A percentile compares a stretch with the other conserved stretches of the same genome.
These are phyloP conservation scores for Caenorhabditis virilis DNA, from an alignment of 2,888 invertebrate genomes.

Conservation along the genomic window DNA sequence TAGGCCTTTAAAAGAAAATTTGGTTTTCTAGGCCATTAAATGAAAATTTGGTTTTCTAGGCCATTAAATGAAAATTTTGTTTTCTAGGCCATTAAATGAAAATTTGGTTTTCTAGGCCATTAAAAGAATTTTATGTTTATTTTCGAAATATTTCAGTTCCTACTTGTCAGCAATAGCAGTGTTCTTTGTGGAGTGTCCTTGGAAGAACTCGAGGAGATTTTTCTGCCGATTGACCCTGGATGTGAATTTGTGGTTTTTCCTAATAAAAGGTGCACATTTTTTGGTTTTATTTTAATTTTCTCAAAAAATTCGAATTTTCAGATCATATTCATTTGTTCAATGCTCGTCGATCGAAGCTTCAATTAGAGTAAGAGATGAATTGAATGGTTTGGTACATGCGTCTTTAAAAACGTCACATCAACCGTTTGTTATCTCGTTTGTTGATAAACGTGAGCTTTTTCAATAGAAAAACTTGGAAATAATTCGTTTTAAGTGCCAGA, in stretches of 20 bases:
- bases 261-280: constrained; percentile 36
- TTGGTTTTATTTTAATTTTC: background rate
- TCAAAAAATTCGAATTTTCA: constrained; percentile 5
- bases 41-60: too few species aligned
- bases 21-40: too few species aligned
- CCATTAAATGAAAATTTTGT: background rate
- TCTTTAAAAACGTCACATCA: constrained; percentile 43
- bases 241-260: constrained; percentile 53
- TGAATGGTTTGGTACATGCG: constrained; percentile 45
- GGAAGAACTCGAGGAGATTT: constrained; percentile 54
- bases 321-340: constrained; percentile 55
- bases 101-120: too few species aligned
- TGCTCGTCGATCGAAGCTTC: constrained; percentile 40
- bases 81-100: background rate
- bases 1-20: too few species aligned
- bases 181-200: constrained; percentile 54
- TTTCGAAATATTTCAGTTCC: constrained; percentile 51
- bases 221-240: constrained; percentile 35
- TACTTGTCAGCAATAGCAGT: constrained; percentile 58
- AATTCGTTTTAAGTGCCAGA: constrained; percentile 43
- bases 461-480: background rate
- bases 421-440: constrained; percentile 51
- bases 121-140: too few species aligned
- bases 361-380: constrained; percentile 23
- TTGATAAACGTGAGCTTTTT: constrained; percentile 33